Evolutionary conservation across 2,797 vertebrate genomes (phyloP).

Genomic region (Eulemur coronatus): DNA sequence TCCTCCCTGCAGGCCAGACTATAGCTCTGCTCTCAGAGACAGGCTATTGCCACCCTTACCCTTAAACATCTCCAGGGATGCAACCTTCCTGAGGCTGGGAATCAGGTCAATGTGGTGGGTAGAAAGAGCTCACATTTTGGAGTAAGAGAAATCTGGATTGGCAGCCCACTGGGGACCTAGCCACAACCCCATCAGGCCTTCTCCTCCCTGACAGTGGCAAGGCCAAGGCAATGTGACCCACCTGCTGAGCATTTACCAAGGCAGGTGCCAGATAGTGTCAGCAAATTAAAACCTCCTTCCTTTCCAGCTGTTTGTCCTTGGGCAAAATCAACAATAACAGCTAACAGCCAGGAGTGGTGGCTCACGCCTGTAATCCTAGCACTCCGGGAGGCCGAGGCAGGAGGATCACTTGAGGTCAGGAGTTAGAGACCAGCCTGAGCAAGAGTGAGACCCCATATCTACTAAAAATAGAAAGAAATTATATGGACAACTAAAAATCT

Average conservation of each 20-base stretch:
- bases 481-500: too few relatives aligned
- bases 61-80: background rate
- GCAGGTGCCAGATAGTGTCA: background rate
- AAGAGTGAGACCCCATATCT: too few relatives aligned
- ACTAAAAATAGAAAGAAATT: too few relatives aligned
- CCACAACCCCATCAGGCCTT: background rate
- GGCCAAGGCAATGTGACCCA: background rate
- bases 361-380: too few relatives aligned
- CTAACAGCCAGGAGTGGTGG: too few relatives aligned
- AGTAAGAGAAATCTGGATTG: background rate
- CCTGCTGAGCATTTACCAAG: background rate
- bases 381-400: too few relatives aligned
- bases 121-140: background rate
- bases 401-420: too few relatives aligned
- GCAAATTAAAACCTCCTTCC: background rate
- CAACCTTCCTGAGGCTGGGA: background rate
- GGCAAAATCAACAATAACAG: background rate
- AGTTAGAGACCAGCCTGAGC: too few relatives aligned
- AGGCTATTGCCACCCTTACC: background rate
- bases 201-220: background rate
- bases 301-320: background rate
- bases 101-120: background rate
- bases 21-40: background rate
- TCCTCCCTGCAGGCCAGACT: background rate
- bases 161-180: background rate